Base-by-base conservation (phyloP, 2,888 invertebrate genomes). In the Leptothorax acervorum region DNA sequence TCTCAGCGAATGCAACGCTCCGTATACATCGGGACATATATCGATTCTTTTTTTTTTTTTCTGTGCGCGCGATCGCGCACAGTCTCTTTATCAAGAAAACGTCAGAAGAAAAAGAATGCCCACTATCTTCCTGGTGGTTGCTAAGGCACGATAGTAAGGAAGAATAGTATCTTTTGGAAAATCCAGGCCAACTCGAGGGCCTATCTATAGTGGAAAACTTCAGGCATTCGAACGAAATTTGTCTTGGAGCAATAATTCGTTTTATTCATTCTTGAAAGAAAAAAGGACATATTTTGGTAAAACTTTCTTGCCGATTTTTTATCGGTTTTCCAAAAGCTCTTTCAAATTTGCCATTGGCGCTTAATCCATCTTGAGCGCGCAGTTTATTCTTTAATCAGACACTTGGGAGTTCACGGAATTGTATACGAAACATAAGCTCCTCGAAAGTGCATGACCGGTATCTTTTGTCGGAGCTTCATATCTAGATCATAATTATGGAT, bases 41-140 rank as follows among this genome's bases (percentile, higher is more conserved):
- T 75, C 63, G 28, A 62, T 15, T 15, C 71, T 28, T 23, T 39
- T 31, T 12, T 60, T 66, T 28, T 42, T 45, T 23, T 45, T 15
- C 28, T n/a, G 11, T 4, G 31, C 23, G n/a, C 4, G 55, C 18
- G 8, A 45, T 45, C 53, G 42, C 3, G 15, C 23, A 23, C 23
- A 57, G 57, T 65, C 31, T 68, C 55, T 68, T 55, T 53, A 78
- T 66, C 53, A 55, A 57, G 31, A 57, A 35, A 70, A 12, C n/a
- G 2, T 42, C 18, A 18, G 6, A 12, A 51, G 6, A 51, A 23
- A 55, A 55, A 45, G 18, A 60, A 12, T 35, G 31, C 12, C 18
- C 42, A 2, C 45, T 78, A 78, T 78, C 31, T 65, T n/a, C 15
- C 9, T n/a, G 35, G 15, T 15, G 48, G 15, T 18, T 42, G 8